phyloP scores from a whole-genome alignment of 1,140 invertebrate species.

The Temnothorax nylanderi region DNA sequence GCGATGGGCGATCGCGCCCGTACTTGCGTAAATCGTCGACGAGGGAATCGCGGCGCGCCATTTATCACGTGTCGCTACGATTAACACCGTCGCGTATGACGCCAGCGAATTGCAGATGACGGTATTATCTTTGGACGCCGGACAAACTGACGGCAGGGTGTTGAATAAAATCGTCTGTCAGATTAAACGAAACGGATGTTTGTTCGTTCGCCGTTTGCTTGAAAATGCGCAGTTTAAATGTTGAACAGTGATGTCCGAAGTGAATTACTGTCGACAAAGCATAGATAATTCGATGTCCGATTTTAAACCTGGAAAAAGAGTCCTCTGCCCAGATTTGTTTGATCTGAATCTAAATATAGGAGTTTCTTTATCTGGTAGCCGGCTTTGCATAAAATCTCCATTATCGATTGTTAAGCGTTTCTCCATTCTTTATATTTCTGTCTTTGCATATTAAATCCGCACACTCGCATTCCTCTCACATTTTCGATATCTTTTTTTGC shows the following conservation, averaged over 20 bases:
- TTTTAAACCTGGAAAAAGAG: background rate
- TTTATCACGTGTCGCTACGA: slow-evolving; percentile 67
- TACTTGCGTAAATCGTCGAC: slow-evolving; percentile 66
- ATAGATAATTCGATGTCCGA: background rate
- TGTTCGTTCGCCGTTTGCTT: slow-evolving; percentile 23
- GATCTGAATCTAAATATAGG: background rate
- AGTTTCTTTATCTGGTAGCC: background rate
- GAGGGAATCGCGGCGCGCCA: slow-evolving; percentile 50
- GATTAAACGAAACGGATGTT: slow-evolving; percentile 48
- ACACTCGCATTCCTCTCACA: slow-evolving; percentile 25
- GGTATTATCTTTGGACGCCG: slow-evolving; percentile 58
- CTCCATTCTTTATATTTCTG: background rate
- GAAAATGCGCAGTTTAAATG: slow-evolving; percentile 14
- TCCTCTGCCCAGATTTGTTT: background rate
- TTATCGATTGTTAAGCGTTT: background rate
- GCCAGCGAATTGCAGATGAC: slow-evolving; percentile 52
- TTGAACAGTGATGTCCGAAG: background rate
- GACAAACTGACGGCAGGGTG: slow-evolving; percentile 45
- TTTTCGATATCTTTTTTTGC: slow-evolving; percentile 34
- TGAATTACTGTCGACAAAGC: background rate
- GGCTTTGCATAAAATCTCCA: background rate
- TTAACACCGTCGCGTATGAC: slow-evolving; percentile 60
- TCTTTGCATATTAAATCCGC: slow-evolving; percentile 21
- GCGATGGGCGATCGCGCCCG: slow-evolving; percentile 43
- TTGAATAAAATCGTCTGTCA: slow-evolving; percentile 59